These are phyloP conservation scores for Oophaga pumilio DNA, from an alignment of 2,113 vertebrate genomes.

Conservation along the genomic window DNA sequence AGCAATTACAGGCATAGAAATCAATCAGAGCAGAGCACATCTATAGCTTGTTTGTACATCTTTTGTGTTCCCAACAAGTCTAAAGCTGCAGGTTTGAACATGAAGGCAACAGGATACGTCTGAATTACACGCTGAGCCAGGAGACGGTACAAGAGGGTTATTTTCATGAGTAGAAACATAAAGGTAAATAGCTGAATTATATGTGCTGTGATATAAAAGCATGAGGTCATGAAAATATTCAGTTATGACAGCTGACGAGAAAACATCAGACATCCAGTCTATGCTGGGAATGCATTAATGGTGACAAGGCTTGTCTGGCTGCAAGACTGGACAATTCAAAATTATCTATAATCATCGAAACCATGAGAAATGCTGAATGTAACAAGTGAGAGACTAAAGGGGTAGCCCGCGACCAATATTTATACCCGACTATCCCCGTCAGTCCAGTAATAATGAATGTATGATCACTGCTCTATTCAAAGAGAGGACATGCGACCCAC, in stretches of 20 bases:
- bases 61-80: conserved; percentile 45
- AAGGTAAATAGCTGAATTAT: conserved; percentile 13
- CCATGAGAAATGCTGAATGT: background rate
- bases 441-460: no score
- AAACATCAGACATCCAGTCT: conserved; percentile 35
- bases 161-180: conserved; percentile 24
- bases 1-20: conserved; percentile 15
- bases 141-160: conserved; percentile 23
- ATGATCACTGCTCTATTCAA: no score
- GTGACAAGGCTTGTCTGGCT: conserved; percentile 6
- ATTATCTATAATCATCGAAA: background rate
- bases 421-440: no score
- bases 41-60: conserved; percentile 21
- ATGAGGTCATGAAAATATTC: conserved; percentile 29
- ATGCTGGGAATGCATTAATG: conserved; percentile 6
- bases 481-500: no score
- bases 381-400: background rate
- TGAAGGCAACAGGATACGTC: conserved; percentile 50
- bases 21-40: conserved; percentile 28
- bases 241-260: conserved; percentile 7
- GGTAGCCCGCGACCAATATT: no score
- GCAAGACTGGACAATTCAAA: background rate
- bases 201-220: conserved; percentile 8
- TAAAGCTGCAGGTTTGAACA: conserved; percentile 37
- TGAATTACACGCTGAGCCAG: conserved; percentile 16